Conservation (phyloP, 2,888 invertebrate species). For the Caradrina clavipalpis region DNA sequence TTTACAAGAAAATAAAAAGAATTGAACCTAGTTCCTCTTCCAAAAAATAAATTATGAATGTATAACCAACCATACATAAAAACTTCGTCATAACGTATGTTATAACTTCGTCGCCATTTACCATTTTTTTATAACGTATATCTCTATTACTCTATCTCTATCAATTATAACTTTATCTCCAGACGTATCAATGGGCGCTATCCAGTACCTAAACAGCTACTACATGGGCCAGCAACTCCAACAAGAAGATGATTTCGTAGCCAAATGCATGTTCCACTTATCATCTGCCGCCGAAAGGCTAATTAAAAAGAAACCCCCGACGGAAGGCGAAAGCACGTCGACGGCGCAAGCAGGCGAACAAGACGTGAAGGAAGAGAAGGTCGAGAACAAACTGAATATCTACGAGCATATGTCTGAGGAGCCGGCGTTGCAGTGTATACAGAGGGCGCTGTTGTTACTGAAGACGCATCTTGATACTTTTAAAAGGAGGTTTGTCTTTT, state of each 20-base stretch:
- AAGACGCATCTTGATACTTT: constrained; percentile 98
- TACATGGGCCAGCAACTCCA: constrained; percentile 98
- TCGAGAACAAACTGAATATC: constrained; percentile 84
- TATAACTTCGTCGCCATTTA: background rate
- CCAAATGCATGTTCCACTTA: constrained; percentile 97
- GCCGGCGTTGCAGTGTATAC: constrained; percentile 96
- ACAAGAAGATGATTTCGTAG: constrained; percentile 97
- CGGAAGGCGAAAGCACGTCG: constrained; percentile 72
- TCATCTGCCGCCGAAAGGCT: constrained; percentile 95
- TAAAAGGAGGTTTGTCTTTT: constrained; percentile 91
- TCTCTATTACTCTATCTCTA: no score
- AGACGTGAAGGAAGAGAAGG: constrained; percentile 78
- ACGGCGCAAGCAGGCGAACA: constrained; percentile 64
- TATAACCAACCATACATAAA: no score
- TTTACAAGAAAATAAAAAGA: no score
- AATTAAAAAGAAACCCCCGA: constrained; percentile 77
- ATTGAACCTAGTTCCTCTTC: no score
- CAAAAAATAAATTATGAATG: no score
- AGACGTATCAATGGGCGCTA: constrained; percentile 98
- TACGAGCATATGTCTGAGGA: constrained; percentile 92
- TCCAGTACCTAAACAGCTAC: constrained; percentile 98
- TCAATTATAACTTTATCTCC: constrained; percentile 21
- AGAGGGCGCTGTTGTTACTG: constrained; percentile 96
- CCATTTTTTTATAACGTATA: background rate
- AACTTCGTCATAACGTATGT: no score